Percentiles rank a stretch among this genome's conserved stretches.
Evolutionary conservation across 2,888 invertebrate genomes (phyloP).

Genomic region (Shargacucullia verbasci): DNA sequence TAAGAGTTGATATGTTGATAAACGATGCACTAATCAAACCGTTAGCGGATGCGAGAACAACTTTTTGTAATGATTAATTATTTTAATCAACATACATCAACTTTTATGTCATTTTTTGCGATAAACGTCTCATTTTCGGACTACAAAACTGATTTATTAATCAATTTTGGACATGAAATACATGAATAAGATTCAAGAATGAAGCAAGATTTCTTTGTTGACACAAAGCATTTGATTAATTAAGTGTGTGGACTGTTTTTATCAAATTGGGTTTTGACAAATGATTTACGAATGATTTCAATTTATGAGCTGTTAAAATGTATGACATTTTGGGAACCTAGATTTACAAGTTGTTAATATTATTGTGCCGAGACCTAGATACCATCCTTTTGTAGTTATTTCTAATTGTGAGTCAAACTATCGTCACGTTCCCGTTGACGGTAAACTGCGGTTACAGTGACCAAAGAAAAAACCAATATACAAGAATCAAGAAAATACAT

Average conservation of each 20-base stretch:
- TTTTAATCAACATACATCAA: constrained; percentile 42
- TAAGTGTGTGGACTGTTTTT: no score
- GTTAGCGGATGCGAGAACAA: constrained; percentile 35
- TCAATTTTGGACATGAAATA: constrained; percentile 4
- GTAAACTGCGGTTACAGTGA: no score
- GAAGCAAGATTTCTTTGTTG: constrained; percentile 9
- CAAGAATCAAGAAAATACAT: constrained; percentile 2
- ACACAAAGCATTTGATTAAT: constrained; percentile 11
- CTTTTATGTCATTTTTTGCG: constrained; percentile 27
- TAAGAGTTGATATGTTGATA: not conserved
- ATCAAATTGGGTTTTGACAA: not conserved
- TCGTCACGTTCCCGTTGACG: no score
- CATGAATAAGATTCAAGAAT: constrained; percentile 1
- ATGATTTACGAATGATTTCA: not conserved
- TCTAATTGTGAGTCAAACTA: no score
- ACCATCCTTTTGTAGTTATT: no score
- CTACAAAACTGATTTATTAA: constrained; percentile 13
- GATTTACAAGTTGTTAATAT: not conserved
- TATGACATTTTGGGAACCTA: not conserved
- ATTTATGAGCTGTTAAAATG: not conserved
- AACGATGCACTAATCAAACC: constrained; percentile 17
- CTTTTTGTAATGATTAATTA: constrained; percentile 22
- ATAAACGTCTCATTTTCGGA: constrained; percentile 21
- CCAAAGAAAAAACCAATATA: no score
- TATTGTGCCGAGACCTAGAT: no score